Base-by-base conservation (phyloP, 2,888 invertebrate genomes). In the Lumbricus terrestris region DNA sequence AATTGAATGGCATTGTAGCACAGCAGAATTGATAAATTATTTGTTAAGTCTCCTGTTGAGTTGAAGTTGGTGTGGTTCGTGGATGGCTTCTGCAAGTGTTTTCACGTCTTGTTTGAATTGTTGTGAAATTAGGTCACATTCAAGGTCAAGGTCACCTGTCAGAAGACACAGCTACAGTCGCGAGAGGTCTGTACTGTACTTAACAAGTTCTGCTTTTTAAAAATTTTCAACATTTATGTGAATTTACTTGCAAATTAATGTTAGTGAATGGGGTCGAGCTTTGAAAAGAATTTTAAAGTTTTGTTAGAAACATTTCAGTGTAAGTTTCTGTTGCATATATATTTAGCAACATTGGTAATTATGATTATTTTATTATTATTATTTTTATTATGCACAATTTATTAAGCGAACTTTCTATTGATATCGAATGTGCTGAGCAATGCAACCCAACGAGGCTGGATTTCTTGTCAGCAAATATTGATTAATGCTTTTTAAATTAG, bases 81-180 rank as follows among this genome's bases (percentile, higher is more conserved):
- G 1, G 8, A 34, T 29, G 15, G 18, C 33, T 82, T 82, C 15
- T 82, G 82, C n/a, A n/a, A n/a, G n/a, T 35, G 5, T 85, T 85
- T 85, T 85, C 35, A 85, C 23, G 8, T 35, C 37, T 85, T 29
- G 5, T 69, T n/a, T n/a, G n/a, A 29, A n/a, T 69, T 69, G 29
- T 69, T 69, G 8, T n/a, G 29, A 69, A n/a, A 69, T 69, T 69
- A 85, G 85, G 34, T 85, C 85, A 85, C 1, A 85, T 23, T 85
- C 85, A 35, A 85, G 85, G 85, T 85, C 85, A 85, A 5, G 85
- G 37, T 85, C 85, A 85, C 85, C 85, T 34, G 85, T 85, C 4
- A 85, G 85, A 85, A 85, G 37, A 85, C 85, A 35, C 85, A 85
- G 85, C 85, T 85, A 85, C 37, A 85, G 85, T 16, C 85, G 85